Evolutionary conservation across 2,888 invertebrate genomes (phyloP).

Genomic region (Andrena trimmerana): DNA sequence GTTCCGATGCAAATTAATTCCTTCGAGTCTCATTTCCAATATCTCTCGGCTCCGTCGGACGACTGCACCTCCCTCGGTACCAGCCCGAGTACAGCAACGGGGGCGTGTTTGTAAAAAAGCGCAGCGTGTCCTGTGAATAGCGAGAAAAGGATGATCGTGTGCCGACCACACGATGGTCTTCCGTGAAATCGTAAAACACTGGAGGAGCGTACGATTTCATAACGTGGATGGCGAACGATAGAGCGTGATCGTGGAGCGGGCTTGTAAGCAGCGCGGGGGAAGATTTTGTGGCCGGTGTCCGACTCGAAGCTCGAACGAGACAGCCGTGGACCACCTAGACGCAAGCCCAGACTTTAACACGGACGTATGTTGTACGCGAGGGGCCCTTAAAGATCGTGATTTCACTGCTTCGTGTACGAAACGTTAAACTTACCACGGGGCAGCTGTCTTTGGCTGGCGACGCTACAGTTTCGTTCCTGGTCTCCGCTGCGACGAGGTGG

Average conservation of each 20-base stretch:
- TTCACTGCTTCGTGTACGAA: conserved; percentile 63
- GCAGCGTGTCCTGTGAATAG: not conserved
- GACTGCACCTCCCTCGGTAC: not conserved
- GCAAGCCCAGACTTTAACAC: conserved; percentile 50
- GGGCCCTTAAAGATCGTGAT: conserved; percentile 66
- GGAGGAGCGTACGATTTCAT: conserved; percentile 50
- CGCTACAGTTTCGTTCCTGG: conserved; percentile 58
- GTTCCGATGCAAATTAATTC: conserved; percentile 22
- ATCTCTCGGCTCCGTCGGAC: not conserved
- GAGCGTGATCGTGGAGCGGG: conserved; percentile 16
- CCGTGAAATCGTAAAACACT: conserved; percentile 52
- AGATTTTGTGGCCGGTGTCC: conserved; percentile 43
- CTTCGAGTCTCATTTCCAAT: conserved; percentile 9
- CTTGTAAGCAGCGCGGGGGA: conserved; percentile 14
- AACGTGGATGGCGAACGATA: conserved; percentile 30
- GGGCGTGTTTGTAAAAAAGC: not conserved
- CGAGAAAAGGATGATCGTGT: not conserved
- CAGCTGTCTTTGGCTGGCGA: conserved; percentile 44
- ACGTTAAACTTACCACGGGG: conserved; percentile 63
- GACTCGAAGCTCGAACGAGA: conserved; percentile 35
- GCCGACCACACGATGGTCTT: conserved; percentile 5
- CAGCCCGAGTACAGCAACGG: not conserved
- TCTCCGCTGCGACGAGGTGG: conserved; percentile 50
- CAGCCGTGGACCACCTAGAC: conserved; percentile 62
- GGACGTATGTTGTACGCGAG: conserved; percentile 56